Conservation (phyloP, 2,113 vertebrate species). For the Cyprichromis sp. region DNA sequence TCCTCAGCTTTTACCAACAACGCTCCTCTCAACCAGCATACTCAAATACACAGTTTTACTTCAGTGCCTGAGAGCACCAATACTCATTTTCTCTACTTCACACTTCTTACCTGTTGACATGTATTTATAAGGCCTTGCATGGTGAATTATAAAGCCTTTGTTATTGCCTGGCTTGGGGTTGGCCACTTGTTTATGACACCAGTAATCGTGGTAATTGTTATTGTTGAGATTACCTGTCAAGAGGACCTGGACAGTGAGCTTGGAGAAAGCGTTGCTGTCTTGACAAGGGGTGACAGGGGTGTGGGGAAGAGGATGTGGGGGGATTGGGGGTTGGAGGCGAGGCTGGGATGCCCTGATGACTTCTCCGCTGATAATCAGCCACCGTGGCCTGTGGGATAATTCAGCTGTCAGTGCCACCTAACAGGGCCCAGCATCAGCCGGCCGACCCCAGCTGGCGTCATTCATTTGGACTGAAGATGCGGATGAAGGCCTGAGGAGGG, state of each 20-base stretch:
- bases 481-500: neutral
- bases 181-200: constrained; percentile 99
- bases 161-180: constrained; percentile 83
- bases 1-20: neutral
- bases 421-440: constrained; percentile 73
- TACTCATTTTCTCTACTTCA: constrained; percentile 72
- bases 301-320: constrained; percentile 50
- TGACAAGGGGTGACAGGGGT: constrained; percentile 98
- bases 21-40: neutral
- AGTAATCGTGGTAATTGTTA: constrained; percentile 99
- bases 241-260: constrained; percentile 82
- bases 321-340: constrained; percentile 48
- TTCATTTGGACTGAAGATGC: constrained; percentile 86
- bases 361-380: constrained; percentile 98
- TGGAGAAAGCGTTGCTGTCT: constrained; percentile 75
- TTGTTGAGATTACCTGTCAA: constrained; percentile 99
- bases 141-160: constrained; percentile 93
- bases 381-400: constrained; percentile 93
- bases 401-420: constrained; percentile 97
- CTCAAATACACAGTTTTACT: neutral
- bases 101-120: constrained; percentile 93
- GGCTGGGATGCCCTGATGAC: constrained; percentile 85
- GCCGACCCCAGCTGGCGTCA: constrained; percentile 92
- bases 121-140: constrained; percentile 85
- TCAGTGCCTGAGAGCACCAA: neutral